A percentile compares a stretch with the other conserved stretches of the same genome.
Conservation (phyloP, 2,888 invertebrate species). For the Trissoscelio sp. region DNA sequence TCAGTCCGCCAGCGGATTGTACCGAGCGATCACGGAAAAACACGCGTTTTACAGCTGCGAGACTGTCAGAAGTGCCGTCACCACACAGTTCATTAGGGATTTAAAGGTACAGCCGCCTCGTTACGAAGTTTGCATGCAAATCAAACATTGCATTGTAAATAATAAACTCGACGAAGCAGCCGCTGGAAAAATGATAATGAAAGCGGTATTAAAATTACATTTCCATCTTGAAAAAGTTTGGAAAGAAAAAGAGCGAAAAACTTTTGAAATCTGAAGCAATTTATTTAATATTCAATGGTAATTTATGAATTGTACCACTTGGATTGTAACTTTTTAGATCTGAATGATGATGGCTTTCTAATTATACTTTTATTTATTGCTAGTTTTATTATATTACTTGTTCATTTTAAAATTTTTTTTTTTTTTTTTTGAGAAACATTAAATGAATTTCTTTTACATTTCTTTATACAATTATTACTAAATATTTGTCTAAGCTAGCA, state of each 20-base stretch:
- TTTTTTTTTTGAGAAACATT: too few species aligned
- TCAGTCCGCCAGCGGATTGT: slow-evolving; percentile 92
- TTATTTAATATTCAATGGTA: slow-evolving; percentile 20
- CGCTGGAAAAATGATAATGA: background rate
- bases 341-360: too few species aligned
- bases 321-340: background rate
- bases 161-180: background rate
- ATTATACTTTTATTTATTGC: too few species aligned
- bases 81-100: slow-evolving; percentile 94
- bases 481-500: too few species aligned
- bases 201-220: slow-evolving; percentile 24
- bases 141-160: slow-evolving; percentile 5
- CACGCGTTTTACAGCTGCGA: slow-evolving; percentile 97
- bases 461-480: too few species aligned
- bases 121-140: slow-evolving; percentile 18
- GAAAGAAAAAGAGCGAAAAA: background rate
- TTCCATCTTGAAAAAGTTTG: slow-evolving; percentile 8
- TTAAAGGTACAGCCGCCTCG: slow-evolving; percentile 87
- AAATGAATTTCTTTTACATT: too few species aligned
- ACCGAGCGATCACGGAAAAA: slow-evolving; percentile 94
- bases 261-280: slow-evolving; percentile 8
- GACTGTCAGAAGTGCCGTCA: slow-evolving; percentile 94
- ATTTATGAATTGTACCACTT: slow-evolving; percentile 16
- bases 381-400: too few species aligned
- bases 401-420: too few species aligned